Percentiles rank a stretch among this genome's conserved stretches.
Conservation (phyloP, 2,113 vertebrate genomes). For the Callipepla squamata region DNA sequence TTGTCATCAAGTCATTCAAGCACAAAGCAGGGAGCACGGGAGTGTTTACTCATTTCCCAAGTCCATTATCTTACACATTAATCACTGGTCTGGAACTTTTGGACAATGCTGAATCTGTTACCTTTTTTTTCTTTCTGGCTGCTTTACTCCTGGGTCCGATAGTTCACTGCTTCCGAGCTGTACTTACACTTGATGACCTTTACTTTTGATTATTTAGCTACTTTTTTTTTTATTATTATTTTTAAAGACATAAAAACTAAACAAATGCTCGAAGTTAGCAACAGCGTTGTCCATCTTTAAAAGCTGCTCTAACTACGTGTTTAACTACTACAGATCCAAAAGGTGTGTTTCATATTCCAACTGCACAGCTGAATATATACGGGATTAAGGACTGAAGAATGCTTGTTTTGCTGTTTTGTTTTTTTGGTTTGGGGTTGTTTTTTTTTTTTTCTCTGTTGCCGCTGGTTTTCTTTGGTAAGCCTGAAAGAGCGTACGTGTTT, state of each 20-base stretch:
- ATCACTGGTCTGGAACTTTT: conserved; percentile 98
- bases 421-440: not conserved
- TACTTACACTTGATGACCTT: conserved; percentile 74
- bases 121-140: conserved; percentile 71
- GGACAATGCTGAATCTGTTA: conserved; percentile 97
- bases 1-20: conserved; percentile 99
- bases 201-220: conserved; percentile 74
- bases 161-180: conserved; percentile 75
- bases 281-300: not conserved
- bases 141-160: conserved; percentile 76
- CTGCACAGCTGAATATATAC: not conserved
- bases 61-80: conserved; percentile 99
- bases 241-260: not conserved
- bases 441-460: not conserved
- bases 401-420: not conserved
- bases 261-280: not conserved
- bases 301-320: not conserved
- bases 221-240: conserved; percentile 7
- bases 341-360: not conserved
- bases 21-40: conserved; percentile 99
- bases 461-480: not conserved
- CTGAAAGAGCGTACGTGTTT: not conserved
- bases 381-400: not conserved
- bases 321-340: not conserved
- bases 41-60: conserved; percentile 99